phyloP scores from a whole-genome alignment of 2,797 vertebrate genomes.

The Leptatherina wallacei region DNA sequence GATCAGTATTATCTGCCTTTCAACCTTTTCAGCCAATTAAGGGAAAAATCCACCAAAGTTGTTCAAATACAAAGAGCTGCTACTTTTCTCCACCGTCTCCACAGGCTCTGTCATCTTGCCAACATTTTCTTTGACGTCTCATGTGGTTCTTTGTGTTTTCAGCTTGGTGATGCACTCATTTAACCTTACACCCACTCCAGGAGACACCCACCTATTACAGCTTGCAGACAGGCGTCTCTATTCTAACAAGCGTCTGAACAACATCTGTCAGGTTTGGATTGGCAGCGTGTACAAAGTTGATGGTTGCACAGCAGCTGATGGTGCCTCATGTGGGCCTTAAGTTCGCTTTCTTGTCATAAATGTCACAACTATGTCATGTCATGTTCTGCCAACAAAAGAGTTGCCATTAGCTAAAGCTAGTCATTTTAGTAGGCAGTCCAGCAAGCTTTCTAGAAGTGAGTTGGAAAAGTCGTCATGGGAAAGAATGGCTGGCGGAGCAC shows the following conservation, averaged over 20 bases:
- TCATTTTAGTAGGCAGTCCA: neutral
- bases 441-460: neutral
- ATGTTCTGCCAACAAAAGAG: neutral
- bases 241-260: neutral
- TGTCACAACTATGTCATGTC: neutral
- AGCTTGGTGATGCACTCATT: neutral
- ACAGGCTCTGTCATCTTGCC: neutral
- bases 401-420: neutral
- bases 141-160: neutral
- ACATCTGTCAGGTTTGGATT: neutral
- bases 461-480: neutral
- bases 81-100: neutral
- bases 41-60: neutral
- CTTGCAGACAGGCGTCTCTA: neutral
- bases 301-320: neutral
- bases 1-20: too few species aligned
- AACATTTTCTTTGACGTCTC: neutral
- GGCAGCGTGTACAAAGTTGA: neutral
- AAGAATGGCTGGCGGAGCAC: neutral
- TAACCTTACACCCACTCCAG: neutral
- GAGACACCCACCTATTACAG: neutral
- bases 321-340: neutral
- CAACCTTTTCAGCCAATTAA: neutral
- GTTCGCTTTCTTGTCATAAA: neutral
- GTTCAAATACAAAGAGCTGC: neutral